Evolutionary conservation across 2,797 vertebrate species (phyloP), one percentile per base, ranked within the genome.

Genomic region (Naso thynnoides): DNA sequence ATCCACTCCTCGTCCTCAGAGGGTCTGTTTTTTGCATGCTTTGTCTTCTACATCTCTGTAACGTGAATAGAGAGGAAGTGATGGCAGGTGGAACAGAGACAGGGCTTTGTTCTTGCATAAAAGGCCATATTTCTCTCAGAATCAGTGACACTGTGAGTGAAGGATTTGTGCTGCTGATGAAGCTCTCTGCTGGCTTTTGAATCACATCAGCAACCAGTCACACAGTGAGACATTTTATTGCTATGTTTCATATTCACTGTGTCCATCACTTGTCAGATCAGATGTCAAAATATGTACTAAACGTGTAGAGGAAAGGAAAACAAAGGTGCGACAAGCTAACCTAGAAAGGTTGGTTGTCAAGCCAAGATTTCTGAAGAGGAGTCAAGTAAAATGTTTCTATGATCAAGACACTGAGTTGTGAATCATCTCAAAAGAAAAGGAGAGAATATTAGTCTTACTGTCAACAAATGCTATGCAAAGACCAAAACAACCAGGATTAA

Each of bases 71-170:
- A 79, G 63, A 70, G 39, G 62, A 64, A 76, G 60, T 69, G 79
- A 81, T 60, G 61, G 56, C 80, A 76, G 64, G 53, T 29, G 63
- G 81, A 54, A 58, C 61, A 57, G 58, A 76, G 53, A 65, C 16
- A 0, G 5, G 36, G 60, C 67, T 90, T 88, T 89, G 81, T 90
- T 86, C 74, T 74, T 2, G 1, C 63, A 63, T 71, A 54, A 72
- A 79, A 74, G 54, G 42, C 38, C 55, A 45, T 26, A 14, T 79
- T 83, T 80, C 21, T 31, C 57, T 64, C 39, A 26, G 39, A 71
- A 64, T n/a, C 18, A 29, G 61, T 65, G 64, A 79, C 79, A 24
- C 60, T 16, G 50, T 23, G 47, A 73, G 52, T 47, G 72, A 66
- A 18, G 14, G 67, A 76, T 76, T 49, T 36, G 24, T 61, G 67